Conservation (phyloP, 2,113 vertebrate species). For the Vidua macroura region DNA sequence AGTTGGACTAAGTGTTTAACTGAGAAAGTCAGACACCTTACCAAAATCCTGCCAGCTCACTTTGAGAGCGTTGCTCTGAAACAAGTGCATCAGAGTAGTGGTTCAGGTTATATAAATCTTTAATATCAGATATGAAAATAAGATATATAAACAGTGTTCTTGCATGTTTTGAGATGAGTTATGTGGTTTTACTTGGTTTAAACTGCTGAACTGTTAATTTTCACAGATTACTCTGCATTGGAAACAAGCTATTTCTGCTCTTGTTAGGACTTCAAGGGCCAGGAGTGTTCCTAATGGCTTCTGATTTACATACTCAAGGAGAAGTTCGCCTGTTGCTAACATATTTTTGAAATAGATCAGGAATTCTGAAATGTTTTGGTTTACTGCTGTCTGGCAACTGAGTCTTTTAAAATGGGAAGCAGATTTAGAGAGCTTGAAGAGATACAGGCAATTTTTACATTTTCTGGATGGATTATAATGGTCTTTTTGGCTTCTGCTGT, state of each 20-base stretch:
- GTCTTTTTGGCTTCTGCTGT: not conserved
- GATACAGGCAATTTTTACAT: not conserved
- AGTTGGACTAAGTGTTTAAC: not conserved
- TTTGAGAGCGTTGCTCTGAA: not conserved
- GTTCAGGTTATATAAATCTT: not conserved
- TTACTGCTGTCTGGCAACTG: not conserved
- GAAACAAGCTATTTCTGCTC: not conserved
- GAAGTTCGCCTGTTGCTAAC: not conserved
- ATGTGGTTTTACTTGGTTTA: not conserved
- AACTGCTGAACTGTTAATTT: not conserved
- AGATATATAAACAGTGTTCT: not conserved
- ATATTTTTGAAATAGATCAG: not conserved
- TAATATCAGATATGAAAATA: not conserved
- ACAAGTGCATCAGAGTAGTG: not conserved
- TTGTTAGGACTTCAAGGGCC: not conserved
- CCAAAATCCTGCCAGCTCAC: not conserved
- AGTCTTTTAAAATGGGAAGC: not conserved
- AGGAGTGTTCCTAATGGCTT: not conserved
- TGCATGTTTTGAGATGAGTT: not conserved
- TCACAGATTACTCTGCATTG: not conserved
- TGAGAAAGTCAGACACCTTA: not conserved
- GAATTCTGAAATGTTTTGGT: not conserved
- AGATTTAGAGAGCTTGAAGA: not conserved
- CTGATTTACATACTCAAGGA: not conserved
- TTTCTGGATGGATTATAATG: not conserved